Evolutionary conservation across 35 echinoderm and acorn worm species (phyloP).

Genomic region (Holothuria glaberrima): DNA sequence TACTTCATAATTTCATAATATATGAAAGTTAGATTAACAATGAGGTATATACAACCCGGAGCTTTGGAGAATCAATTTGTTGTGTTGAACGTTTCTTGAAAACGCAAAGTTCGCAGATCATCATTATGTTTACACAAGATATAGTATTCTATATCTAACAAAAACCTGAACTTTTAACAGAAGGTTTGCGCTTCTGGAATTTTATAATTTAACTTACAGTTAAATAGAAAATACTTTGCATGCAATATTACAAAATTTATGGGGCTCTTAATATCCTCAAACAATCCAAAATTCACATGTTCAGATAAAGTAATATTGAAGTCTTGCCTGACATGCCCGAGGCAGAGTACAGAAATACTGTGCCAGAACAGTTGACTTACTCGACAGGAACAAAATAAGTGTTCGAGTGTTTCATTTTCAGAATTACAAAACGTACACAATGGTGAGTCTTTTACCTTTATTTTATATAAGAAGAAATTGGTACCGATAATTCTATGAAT

Average conservation of each 20-base stretch:
- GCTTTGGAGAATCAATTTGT: too few relatives aligned
- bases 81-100: too few relatives aligned
- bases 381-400: not conserved
- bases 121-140: too few relatives aligned
- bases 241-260: not conserved
- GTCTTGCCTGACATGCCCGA: not conserved
- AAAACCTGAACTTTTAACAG: too few relatives aligned
- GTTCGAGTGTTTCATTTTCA: not conserved
- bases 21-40: too few relatives aligned
- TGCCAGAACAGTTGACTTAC: not conserved
- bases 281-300: not conserved
- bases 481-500: not conserved
- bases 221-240: not conserved
- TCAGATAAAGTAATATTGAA: not conserved
- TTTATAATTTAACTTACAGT: not conserved
- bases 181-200: not conserved
- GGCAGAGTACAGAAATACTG: not conserved
- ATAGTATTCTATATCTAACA: too few relatives aligned
- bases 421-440: conserved; percentile 6
- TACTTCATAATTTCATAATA: too few relatives aligned
- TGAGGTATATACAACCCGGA: too few relatives aligned
- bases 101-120: too few relatives aligned
- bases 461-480: not conserved
- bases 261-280: not conserved
- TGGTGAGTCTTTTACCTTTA: not conserved